phyloP scores from a whole-genome alignment of 2,113 vertebrate species.

The Oncorhynchus mykiss region DNA sequence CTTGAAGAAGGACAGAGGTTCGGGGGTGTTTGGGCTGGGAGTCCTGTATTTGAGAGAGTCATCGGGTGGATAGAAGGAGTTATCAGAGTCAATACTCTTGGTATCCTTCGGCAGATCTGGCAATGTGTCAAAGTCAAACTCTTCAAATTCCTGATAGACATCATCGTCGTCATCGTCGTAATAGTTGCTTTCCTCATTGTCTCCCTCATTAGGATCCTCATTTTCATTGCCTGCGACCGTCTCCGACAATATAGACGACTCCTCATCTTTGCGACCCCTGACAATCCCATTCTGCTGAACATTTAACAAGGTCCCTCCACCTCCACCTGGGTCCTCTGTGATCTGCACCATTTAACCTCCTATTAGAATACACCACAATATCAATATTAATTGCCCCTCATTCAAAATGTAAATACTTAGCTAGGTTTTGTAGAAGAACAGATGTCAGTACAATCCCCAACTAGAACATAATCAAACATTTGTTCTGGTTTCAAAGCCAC shows the following conservation, averaged over 20 bases:
- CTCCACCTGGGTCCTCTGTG: conserved; percentile 66
- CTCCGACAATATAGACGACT: conserved; percentile 30
- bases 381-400: background rate
- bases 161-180: conserved; percentile 71
- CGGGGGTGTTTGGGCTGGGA: conserved; percentile 69
- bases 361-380: background rate
- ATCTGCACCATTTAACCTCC: conserved; percentile 82
- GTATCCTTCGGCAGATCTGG: conserved; percentile 73
- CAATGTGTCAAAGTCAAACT: conserved; percentile 77
- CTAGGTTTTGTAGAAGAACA: background rate
- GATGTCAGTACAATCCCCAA: background rate
- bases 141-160: conserved; percentile 78
- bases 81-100: conserved; percentile 84
- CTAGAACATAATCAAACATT: no score
- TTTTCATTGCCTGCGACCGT: conserved; percentile 14
- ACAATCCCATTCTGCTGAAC: conserved; percentile 58
- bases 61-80: conserved; percentile 87
- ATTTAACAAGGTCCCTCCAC: conserved; percentile 57
- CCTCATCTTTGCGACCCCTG: conserved; percentile 23
- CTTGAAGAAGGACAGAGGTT: conserved; percentile 79
- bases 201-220: conserved; percentile 21
- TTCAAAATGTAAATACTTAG: background rate
- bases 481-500: no score
- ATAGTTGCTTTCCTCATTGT: conserved; percentile 43
- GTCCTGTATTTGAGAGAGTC: conserved; percentile 23